These are phyloP conservation scores for Sparidentex hasta DNA, from an alignment of 2,797 vertebrate species.

Conservation along the genomic window DNA sequence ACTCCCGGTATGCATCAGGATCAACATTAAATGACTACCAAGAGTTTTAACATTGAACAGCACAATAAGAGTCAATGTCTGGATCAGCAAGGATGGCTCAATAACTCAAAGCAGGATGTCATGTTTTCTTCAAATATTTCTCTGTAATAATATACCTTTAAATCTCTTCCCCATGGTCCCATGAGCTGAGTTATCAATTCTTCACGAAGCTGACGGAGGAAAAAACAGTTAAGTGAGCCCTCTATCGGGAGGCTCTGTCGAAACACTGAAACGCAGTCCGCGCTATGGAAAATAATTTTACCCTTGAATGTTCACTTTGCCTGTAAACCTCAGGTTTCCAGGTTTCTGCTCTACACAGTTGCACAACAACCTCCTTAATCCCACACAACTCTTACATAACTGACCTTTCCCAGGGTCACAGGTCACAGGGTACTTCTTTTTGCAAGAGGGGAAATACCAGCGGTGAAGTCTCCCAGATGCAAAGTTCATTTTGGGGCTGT, in stretches of 20 bases:
- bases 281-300: not conserved
- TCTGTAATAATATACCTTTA: conserved; percentile 30
- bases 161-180: conserved; percentile 2
- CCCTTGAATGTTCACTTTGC: conserved; percentile 15
- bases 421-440: conserved; percentile 55
- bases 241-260: conserved; percentile 29
- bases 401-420: conserved; percentile 65
- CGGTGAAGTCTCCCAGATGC: conserved; percentile 50
- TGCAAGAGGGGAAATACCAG: conserved; percentile 33
- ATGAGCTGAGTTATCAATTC: conserved; percentile 21
- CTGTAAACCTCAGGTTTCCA: conserved; percentile 14
- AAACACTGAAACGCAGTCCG: conserved; percentile 2
- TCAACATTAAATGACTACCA: conserved; percentile 37
- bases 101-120: conserved; percentile 37
- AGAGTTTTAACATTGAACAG: conserved; percentile 37
- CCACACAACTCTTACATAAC: conserved; percentile 54
- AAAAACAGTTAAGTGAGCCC: conserved; percentile 35
- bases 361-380: conserved; percentile 45
- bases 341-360: conserved; percentile 1
- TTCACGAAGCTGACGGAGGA: conserved; percentile 9
- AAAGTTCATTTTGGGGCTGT: conserved; percentile 31
- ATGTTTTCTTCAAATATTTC: conserved; percentile 31
- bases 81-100: conserved; percentile 37
- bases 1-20: conserved; percentile 48
- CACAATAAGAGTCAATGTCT: conserved; percentile 40